Conservation (phyloP, 1,140 invertebrate species). For the Lepidotrigona ventralis region DNA sequence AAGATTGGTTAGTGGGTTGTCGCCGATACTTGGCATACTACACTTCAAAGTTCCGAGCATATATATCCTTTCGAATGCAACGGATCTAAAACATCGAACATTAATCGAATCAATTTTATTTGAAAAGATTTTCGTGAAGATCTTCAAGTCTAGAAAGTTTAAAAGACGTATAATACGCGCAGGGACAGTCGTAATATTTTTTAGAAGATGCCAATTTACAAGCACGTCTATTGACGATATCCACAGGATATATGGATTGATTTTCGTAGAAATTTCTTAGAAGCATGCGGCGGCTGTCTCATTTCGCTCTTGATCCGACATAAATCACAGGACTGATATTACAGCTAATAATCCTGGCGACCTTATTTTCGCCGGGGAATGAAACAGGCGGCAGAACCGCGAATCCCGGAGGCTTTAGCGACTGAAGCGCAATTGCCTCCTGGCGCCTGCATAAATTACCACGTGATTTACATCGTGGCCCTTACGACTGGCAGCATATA, state of each 20-base stretch:
- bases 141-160: neutral
- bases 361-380: constrained; percentile 46
- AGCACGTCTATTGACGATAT: too few relatives aligned
- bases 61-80: neutral
- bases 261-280: neutral
- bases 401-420: neutral
- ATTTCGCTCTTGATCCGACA: neutral
- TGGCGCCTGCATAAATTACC: constrained; percentile 65
- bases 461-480: constrained; percentile 45
- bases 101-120: neutral
- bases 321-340: constrained; percentile 44
- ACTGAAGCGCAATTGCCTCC: constrained; percentile 54
- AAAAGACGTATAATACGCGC: neutral
- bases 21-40: too few relatives aligned
- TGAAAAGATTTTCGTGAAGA: neutral
- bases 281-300: neutral
- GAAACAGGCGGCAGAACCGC: constrained; percentile 22
- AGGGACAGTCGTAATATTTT: neutral
- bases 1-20: neutral
- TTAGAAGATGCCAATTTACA: too few relatives aligned
- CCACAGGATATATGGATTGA: too few relatives aligned
- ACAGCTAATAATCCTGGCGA: constrained; percentile 31
- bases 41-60: neutral
- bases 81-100: neutral
- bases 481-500: constrained; percentile 25